Evolutionary conservation across 1,140 invertebrate genomes (phyloP).

Genomic region (Leptinotarsa lineolata): DNA sequence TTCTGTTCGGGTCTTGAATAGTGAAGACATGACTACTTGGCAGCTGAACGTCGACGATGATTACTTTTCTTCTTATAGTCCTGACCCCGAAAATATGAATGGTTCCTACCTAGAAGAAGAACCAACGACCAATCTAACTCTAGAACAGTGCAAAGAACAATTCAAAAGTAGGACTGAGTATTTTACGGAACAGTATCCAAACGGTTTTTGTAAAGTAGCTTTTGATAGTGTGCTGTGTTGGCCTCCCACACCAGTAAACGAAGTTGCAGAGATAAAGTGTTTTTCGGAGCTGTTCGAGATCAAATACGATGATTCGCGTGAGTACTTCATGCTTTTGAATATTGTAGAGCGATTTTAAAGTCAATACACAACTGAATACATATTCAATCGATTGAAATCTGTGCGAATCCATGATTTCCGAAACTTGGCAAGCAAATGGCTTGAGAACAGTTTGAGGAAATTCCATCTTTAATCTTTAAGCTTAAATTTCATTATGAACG

Average conservation of each 20-base stretch:
- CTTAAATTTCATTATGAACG: no score
- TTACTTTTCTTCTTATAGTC: not conserved
- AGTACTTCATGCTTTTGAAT: slow-evolving; percentile 31
- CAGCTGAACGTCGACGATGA: no score
- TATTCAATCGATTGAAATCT: no score
- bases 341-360: no score
- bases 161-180: slow-evolving; percentile 33
- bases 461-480: no score
- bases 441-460: no score
- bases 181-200: slow-evolving; percentile 28
- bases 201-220: slow-evolving; percentile 50
- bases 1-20: no score
- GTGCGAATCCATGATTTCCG: no score
- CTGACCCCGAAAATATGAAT: not conserved
- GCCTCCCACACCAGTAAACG: slow-evolving; percentile 60
- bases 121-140: slow-evolving; percentile 20
- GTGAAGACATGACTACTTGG: no score
- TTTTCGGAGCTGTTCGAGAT: slow-evolving; percentile 61
- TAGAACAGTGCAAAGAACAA: slow-evolving; percentile 35
- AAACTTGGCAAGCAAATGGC: no score
- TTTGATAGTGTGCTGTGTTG: slow-evolving; percentile 64
- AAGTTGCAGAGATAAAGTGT: slow-evolving; percentile 58
- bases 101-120: not conserved
- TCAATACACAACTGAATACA: no score
- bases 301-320: slow-evolving; percentile 57